These are phyloP conservation scores for Neotoma lepida DNA, from an alignment of 2,113 vertebrate species.

Conservation along the genomic window DNA sequence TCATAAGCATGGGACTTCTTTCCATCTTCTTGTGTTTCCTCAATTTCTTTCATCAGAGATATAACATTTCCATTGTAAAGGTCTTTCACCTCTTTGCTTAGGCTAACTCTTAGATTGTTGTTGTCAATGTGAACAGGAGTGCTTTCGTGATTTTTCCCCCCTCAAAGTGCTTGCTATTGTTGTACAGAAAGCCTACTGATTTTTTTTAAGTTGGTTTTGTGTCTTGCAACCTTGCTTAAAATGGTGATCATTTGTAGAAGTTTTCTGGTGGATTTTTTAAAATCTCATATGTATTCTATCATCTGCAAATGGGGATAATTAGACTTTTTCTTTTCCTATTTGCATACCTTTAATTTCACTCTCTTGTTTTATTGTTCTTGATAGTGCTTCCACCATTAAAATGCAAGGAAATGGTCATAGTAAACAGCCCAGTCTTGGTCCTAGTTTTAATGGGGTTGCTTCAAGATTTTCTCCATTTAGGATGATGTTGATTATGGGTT, in stretches of 20 bases:
- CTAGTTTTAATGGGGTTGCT: not conserved
- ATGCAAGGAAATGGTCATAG: not conserved
- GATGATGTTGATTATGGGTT: not conserved
- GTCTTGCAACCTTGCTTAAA: not conserved
- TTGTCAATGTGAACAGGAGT: not conserved
- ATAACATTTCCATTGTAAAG: not conserved
- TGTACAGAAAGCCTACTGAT: not conserved
- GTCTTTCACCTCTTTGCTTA: not conserved
- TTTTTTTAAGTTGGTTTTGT: not conserved
- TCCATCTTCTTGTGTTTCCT: not conserved
- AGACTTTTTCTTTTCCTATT: slow-evolving; percentile 25
- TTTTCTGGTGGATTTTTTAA: not conserved
- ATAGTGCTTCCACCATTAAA: not conserved
- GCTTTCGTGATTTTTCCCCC: not conserved
- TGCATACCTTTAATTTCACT: not conserved
- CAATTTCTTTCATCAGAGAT: not conserved
- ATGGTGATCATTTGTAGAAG: not conserved
- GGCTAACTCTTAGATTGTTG: not conserved
- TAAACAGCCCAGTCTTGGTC: not conserved
- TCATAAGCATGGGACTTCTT: not conserved
- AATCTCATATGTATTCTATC: not conserved
- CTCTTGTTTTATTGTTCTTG: not conserved
- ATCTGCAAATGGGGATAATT: not conserved
- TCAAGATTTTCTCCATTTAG: not conserved
- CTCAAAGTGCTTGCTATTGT: not conserved